Conservation (phyloP, 2,113 vertebrate species). For the Seriola quinqueradiata region DNA sequence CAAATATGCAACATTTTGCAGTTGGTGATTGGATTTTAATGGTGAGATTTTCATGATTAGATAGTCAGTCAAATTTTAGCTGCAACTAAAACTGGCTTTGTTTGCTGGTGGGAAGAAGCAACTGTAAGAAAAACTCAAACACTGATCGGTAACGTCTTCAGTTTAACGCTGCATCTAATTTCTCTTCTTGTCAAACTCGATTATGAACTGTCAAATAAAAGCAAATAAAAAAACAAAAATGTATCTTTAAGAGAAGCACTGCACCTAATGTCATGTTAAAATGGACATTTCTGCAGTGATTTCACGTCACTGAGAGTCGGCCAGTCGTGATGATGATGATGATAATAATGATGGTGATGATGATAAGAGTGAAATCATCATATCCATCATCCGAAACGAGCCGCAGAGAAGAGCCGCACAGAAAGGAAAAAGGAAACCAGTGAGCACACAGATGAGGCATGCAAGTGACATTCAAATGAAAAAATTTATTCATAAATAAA, state of each 20-base stretch:
- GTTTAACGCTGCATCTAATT: too few relatives aligned
- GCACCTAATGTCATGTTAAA: neutral
- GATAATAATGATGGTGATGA: conserved; percentile 16
- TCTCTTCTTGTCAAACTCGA: too few relatives aligned
- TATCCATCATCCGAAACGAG: conserved; percentile 10
- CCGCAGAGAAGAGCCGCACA: conserved; percentile 25
- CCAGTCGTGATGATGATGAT: neutral
- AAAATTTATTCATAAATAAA: conserved; percentile 83
- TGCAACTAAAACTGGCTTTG: too few relatives aligned
- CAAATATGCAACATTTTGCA: too few relatives aligned
- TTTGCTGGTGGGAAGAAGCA: too few relatives aligned
- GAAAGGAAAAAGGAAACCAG: conserved; percentile 43
- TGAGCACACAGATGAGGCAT: conserved; percentile 71
- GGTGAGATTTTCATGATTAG: too few relatives aligned
- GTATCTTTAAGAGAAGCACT: neutral
- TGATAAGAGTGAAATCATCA: neutral
- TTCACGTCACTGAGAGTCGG: neutral
- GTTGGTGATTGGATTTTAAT: too few relatives aligned
- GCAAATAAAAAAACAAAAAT: too few relatives aligned
- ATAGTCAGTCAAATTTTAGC: too few relatives aligned
- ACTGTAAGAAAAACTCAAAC: too few relatives aligned
- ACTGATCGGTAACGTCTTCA: too few relatives aligned
- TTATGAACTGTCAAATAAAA: too few relatives aligned
- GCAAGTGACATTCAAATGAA: conserved; percentile 67
- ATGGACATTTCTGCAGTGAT: conserved; percentile 45